These are phyloP conservation scores for Villa cingulata DNA, from an alignment of 2,888 invertebrate genomes.

Conservation along the genomic window DNA sequence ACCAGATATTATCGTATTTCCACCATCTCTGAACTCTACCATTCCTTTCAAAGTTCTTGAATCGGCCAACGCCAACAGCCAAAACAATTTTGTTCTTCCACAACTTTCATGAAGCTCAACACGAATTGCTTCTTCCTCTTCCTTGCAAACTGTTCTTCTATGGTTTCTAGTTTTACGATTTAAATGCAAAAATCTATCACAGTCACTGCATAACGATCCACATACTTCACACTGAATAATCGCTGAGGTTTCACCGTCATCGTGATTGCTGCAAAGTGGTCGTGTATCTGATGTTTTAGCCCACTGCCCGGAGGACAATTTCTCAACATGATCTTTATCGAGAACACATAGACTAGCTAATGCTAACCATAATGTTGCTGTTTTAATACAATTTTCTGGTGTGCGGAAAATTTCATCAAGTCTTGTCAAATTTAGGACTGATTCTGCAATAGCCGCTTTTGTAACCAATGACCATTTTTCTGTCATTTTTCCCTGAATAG, in stretches of 20 bases:
- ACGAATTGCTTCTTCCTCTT: slow-evolving; percentile 89
- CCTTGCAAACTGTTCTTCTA: slow-evolving; percentile 67
- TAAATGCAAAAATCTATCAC: slow-evolving; percentile 88
- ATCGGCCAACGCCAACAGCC: slow-evolving; percentile 87
- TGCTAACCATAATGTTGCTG: slow-evolving; percentile 82
- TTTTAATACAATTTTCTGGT: slow-evolving; percentile 65
- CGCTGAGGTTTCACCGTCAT: slow-evolving; percentile 85
- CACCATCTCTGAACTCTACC: slow-evolving; percentile 77
- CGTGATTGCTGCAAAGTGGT: slow-evolving; percentile 89
- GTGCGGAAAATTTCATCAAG: slow-evolving; percentile 60
- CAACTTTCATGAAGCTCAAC: slow-evolving; percentile 96
- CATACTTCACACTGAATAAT: slow-evolving; percentile 86
- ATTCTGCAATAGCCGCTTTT: slow-evolving; percentile 75
- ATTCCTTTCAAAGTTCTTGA: slow-evolving; percentile 81
- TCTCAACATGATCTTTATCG: slow-evolving; percentile 79
- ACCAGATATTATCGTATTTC: slow-evolving; percentile 36
- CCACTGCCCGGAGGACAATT: slow-evolving; percentile 67
- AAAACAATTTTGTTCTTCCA: slow-evolving; percentile 88
- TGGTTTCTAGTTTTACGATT: slow-evolving; percentile 76
- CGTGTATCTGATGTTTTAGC: slow-evolving; percentile 47
- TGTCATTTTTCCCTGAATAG: slow-evolving; percentile 71
- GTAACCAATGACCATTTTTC: slow-evolving; percentile 77
- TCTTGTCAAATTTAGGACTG: slow-evolving; percentile 70
- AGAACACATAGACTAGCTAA: slow-evolving; percentile 86
- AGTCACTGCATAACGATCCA: slow-evolving; percentile 88